Base-by-base conservation (phyloP, 2,113 vertebrate species). In the Leptobrachium ailaonicum region DNA sequence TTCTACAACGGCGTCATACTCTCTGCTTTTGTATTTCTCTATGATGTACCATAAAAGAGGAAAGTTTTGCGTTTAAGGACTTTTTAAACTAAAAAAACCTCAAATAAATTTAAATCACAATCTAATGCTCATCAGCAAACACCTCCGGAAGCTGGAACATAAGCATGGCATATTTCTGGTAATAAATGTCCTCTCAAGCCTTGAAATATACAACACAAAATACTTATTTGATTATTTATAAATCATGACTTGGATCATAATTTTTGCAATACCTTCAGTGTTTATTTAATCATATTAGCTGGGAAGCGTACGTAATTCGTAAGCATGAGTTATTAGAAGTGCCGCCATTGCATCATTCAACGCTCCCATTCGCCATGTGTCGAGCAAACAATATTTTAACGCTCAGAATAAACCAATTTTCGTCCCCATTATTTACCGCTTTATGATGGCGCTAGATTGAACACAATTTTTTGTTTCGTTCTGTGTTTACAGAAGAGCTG, bases 401-500 rank as follows among this genome's bases (percentile, higher is more conserved):
- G 54, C 41, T 32, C n/a, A 2, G 54, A 80, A 80, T 70, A 56
- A 73, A 80, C 73, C 62, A 69, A 66, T 66, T 80, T 80, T 41
- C 45, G 11, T 73, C 62, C 45, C 13, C 72, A 79, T 66, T 79
- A 72, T 80, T 80, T 56, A 79, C 77, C 72, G 70, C 66, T 79
- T 66, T 79, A 73, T 45, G 67, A 73, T 56, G 64, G 60, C 58
- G 10, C 60, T 40, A 73, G 56, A 73, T 73, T 73, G 64, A 79
- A 73, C 67, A 32, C 50, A 67, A 73, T 56, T 73, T 80, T 11
- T 60, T 60, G 9, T 13, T 45, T 73, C 63, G 42, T 72, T 79
- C 66, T 3, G 32, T 56, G 67, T 73, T 73, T 80, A 58, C 77
- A 73, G 54, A 80, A 73, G 62, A 80, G 77, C 77, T 80, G 77